Conservation (phyloP, 1,140 invertebrate genomes). For the Platyscapa corneri region DNA sequence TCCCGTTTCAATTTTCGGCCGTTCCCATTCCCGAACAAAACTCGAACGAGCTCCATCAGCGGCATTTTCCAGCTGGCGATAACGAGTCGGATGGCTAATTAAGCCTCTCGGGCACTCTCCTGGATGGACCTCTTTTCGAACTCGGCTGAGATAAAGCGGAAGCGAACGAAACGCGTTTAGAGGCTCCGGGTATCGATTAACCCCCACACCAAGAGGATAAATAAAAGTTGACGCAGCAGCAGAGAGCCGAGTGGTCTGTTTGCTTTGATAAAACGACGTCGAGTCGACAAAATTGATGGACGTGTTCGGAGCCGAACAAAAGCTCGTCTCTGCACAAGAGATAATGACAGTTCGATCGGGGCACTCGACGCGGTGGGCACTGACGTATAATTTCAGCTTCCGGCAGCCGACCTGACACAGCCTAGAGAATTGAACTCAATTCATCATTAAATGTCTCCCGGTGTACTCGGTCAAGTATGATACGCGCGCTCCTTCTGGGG, state of each 20-base stretch:
- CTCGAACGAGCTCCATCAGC: too few relatives aligned
- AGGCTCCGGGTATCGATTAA: too few relatives aligned
- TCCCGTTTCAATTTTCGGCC: too few relatives aligned
- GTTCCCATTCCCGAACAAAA: too few relatives aligned
- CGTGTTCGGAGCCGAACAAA: conserved; percentile 12
- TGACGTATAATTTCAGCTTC: conserved; percentile 41
- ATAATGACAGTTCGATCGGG: conserved; percentile 47
- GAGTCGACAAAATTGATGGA: conserved; percentile 14
- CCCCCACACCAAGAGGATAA: too few relatives aligned
- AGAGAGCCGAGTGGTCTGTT: neutral
- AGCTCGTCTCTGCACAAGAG: neutral
- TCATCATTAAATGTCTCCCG: conserved; percentile 56
- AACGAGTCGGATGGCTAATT: too few relatives aligned
- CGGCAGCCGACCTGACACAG: conserved; percentile 39
- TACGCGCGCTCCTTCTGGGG: conserved; percentile 21
- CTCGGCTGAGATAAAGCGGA: too few relatives aligned
- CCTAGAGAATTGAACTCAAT: conserved; percentile 46
- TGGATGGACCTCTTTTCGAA: too few relatives aligned
- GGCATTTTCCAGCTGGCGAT: too few relatives aligned
- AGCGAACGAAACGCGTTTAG: too few relatives aligned
- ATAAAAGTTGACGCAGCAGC: too few relatives aligned
- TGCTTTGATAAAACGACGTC: conserved; percentile 1
- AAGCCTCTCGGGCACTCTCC: too few relatives aligned
- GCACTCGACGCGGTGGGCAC: neutral
- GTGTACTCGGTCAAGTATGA: conserved; percentile 1